Base-by-base conservation (phyloP, 2,888 invertebrate genomes). In the Linnaemya tessellans region DNA sequence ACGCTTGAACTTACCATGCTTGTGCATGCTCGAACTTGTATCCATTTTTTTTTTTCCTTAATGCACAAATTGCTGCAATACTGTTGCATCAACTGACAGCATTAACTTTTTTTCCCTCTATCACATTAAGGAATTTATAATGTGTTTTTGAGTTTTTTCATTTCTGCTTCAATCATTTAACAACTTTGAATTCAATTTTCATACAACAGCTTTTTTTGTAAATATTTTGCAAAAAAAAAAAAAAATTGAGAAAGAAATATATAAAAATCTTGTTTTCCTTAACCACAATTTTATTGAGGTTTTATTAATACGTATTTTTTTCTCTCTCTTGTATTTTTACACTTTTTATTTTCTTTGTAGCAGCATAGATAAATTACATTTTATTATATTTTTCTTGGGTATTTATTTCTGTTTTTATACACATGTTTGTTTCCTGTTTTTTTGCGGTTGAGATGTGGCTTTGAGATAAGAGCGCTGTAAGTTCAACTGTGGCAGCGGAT, bases 281-380 rank as follows among this genome's bases (percentile, higher is more conserved):
- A 46, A 77, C 56, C 70, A 64, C 65, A 77, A 60, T 62, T 68
- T 79, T 84, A 56, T 84, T 79, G 73, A 62, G 46, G 67, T 35
- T 71, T 60, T 20, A 1, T 49, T 22, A n/a, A 18, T 25, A 38
- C n/a, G n/a, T 30, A 30, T 30, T 30, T 30, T 56, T 56, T 62
- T 15, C 7, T 41, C 20, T 49, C 11, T 30, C 30, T 30, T 30
- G 30, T 30, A 22, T 35, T 65, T 58, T 51, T 70, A 18, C 18
- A 25, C 11, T 58, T 51, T 18, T 56, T 20, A 22, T 15, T 56
- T 43, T 62, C 35, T 62, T 30, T 62, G 15, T 38, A 46, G 13
- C 46, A 64, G 2, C 56, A n/a, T 25, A 58, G 56, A 73, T 73
- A 80, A 80, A 73, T 73, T 65, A 65, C 22, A 56, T 73, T 73